Evolutionary conservation across 2,113 vertebrate genomes (phyloP).

Genomic region (Okapia johnstoni): DNA sequence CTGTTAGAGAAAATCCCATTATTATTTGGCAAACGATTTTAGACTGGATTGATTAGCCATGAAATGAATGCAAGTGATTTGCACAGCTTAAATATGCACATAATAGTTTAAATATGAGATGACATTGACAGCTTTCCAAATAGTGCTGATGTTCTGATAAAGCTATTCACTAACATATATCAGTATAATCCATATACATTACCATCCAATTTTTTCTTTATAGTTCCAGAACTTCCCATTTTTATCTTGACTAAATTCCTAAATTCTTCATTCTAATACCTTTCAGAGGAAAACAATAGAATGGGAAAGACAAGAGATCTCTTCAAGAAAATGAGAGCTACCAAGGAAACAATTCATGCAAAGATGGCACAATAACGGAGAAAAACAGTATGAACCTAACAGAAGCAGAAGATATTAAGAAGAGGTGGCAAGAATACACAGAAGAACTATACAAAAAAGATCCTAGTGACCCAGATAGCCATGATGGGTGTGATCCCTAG

Average conservation of each 20-base stretch:
- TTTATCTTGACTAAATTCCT: neutral
- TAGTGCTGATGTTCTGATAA: neutral
- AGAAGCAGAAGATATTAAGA: neutral
- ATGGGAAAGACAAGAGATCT: neutral
- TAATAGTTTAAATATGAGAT: constrained; percentile 60
- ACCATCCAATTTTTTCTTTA: neutral
- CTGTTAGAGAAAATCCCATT: constrained; percentile 65
- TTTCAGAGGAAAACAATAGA: neutral
- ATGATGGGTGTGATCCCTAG: neutral
- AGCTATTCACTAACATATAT: constrained; percentile 3
- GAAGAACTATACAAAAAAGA: neutral
- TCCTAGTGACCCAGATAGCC: neutral
- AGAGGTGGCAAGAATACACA: neutral
- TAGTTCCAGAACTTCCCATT: neutral
- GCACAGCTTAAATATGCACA: constrained; percentile 54
- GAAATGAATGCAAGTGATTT: constrained; percentile 64
- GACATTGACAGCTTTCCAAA: constrained; percentile 34
- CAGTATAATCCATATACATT: neutral
- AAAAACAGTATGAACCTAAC: neutral
- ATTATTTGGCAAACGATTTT: constrained; percentile 65
- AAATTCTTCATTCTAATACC: constrained; percentile 25
- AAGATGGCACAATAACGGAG: neutral
- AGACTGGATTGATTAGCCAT: constrained; percentile 65
- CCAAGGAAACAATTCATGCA: neutral
- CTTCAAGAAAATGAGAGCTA: neutral